These are phyloP conservation scores for Takifugu rubripes DNA, from an alignment of 2,797 vertebrate species.

Conservation along the genomic window DNA sequence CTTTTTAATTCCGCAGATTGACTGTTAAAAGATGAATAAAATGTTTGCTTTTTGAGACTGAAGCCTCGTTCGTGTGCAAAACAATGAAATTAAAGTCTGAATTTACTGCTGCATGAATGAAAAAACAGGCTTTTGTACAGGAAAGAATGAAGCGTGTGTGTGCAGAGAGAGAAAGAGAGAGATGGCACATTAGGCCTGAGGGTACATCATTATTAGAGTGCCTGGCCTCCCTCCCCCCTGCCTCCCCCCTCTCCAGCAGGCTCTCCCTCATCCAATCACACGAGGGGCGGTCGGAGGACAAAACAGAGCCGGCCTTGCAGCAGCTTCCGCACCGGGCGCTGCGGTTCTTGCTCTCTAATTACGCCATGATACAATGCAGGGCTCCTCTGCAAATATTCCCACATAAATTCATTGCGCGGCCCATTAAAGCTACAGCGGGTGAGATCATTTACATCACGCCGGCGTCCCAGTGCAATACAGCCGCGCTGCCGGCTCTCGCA, in stretches of 20 bases:
- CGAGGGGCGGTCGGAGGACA: slow-evolving; percentile 43
- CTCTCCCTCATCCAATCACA: slow-evolving; percentile 43
- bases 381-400: slow-evolving; percentile 63
- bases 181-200: slow-evolving; percentile 69
- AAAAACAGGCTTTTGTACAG: slow-evolving; percentile 31
- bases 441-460: slow-evolving; percentile 64
- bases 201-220: slow-evolving; percentile 74
- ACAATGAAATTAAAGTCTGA: slow-evolving; percentile 10
- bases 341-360: slow-evolving; percentile 54
- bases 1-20: slow-evolving; percentile 1
- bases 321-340: slow-evolving; percentile 18
- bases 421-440: slow-evolving; percentile 65
- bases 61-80: neutral
- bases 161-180: slow-evolving; percentile 32
- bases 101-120: slow-evolving; percentile 17
- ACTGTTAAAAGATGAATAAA: neutral
- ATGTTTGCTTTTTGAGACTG: neutral
- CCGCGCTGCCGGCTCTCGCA: slow-evolving; percentile 23
- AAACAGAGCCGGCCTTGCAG: slow-evolving; percentile 8
- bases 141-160: slow-evolving; percentile 20
- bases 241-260: slow-evolving; percentile 10
- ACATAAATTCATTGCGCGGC: slow-evolving; percentile 66
- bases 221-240: slow-evolving; percentile 40
- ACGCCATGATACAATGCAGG: slow-evolving; percentile 64
- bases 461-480: slow-evolving; percentile 50